phyloP scores from a whole-genome alignment of 2,888 invertebrate genomes.

The Trissonchulus latispiculum region DNA sequence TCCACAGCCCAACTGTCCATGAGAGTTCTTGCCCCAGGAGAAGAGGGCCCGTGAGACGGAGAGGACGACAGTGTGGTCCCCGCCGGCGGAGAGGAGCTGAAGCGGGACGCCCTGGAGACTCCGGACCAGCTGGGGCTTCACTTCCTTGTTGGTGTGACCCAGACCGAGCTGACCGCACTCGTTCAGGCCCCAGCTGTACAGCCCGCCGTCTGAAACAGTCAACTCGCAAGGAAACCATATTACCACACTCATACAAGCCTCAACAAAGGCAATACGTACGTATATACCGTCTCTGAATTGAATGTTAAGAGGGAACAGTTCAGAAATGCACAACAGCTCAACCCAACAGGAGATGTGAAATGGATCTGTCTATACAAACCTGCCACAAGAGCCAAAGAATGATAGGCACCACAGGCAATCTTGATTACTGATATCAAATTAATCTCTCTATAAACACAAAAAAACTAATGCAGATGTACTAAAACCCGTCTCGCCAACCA shows the following conservation, averaged over 20 bases:
- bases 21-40: conserved; percentile 45
- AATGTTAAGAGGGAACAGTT: too few relatives aligned
- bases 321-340: too few relatives aligned
- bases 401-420: not conserved
- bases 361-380: not conserved
- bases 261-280: too few relatives aligned
- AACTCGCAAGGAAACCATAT: too few relatives aligned
- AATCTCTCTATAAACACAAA: not conserved
- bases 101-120: conserved; percentile 43
- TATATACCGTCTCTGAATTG: too few relatives aligned
- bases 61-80: conserved; percentile 69
- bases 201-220: conserved; percentile 35
- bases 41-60: conserved; percentile 46
- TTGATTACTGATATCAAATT: not conserved
- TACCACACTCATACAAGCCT: too few relatives aligned
- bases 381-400: not conserved
- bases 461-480: too few relatives aligned
- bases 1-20: conserved; percentile 23
- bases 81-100: conserved; percentile 60
- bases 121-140: conserved; percentile 26
- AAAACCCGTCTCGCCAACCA: too few relatives aligned
- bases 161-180: conserved; percentile 23
- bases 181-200: conserved; percentile 28
- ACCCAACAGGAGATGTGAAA: too few relatives aligned
- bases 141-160: conserved; percentile 23